phyloP scores from a whole-genome alignment of 2,113 vertebrate species.

The Cryptotis parvus region DNA sequence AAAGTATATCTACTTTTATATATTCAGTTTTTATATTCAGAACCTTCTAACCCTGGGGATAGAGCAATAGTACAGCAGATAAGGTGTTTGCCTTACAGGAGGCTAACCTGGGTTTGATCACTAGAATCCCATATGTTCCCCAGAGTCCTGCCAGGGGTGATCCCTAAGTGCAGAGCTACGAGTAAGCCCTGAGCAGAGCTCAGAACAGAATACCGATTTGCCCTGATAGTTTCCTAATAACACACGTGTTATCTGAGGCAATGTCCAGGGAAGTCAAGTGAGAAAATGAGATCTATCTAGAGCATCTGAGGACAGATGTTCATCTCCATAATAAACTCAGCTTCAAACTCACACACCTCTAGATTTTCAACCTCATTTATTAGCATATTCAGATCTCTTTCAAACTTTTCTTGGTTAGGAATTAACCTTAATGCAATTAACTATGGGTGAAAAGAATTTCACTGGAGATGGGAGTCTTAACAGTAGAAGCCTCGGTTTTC shows the following conservation, averaged over 20 bases:
- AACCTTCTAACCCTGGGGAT: slow-evolving; percentile 31
- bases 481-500: slow-evolving; percentile 32
- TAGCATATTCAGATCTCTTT: slow-evolving; percentile 31
- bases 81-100: too few relatives aligned
- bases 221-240: not conserved
- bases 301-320: not conserved
- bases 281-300: not conserved
- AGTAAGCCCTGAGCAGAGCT: too few relatives aligned
- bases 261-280: not conserved
- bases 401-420: slow-evolving; percentile 25
- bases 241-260: not conserved
- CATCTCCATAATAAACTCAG: not conserved
- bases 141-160: too few relatives aligned
- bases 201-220: too few relatives aligned
- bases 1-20: too few relatives aligned
- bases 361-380: slow-evolving; percentile 17
- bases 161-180: too few relatives aligned
- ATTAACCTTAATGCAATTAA: slow-evolving; percentile 48
- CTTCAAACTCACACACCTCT: not conserved
- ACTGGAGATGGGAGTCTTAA: not conserved
- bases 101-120: too few relatives aligned
- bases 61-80: too few relatives aligned
- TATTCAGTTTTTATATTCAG: slow-evolving; percentile 39
- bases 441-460: not conserved
- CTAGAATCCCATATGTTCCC: too few relatives aligned